These are phyloP conservation scores for Drosophila ironensis DNA, from an alignment of 1,140 invertebrate genomes.

Conservation along the genomic window DNA sequence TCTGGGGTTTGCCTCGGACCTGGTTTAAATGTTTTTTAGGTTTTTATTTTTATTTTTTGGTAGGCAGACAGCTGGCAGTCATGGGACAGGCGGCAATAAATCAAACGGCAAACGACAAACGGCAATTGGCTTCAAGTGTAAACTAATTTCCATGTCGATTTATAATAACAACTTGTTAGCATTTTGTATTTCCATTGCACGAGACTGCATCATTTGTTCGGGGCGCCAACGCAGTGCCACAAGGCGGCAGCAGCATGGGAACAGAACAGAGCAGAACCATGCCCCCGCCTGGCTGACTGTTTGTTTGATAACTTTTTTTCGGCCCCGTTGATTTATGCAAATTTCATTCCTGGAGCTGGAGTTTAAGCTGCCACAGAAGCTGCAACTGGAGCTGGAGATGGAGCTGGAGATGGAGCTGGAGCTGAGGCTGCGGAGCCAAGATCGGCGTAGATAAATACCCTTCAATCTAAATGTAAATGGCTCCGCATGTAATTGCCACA, in stretches of 20 bases:
- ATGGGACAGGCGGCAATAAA: slow-evolving; percentile 77
- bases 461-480: slow-evolving; percentile 81
- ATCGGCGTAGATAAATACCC: slow-evolving; percentile 72
- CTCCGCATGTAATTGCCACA: slow-evolving; percentile 81
- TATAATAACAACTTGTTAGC: slow-evolving; percentile 81
- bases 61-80: slow-evolving; percentile 78
- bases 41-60: slow-evolving; percentile 37
- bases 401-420: slow-evolving; percentile 1
- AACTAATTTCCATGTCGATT: slow-evolving; percentile 81
- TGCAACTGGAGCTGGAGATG: slow-evolving; percentile 21
- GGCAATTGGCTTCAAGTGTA: slow-evolving; percentile 78
- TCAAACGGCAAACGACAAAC: slow-evolving; percentile 75
- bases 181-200: slow-evolving; percentile 61
- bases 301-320: slow-evolving; percentile 30
- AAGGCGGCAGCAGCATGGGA: no score
- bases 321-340: slow-evolving; percentile 48
- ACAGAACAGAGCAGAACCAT: not conserved
- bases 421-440: slow-evolving; percentile 17
- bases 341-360: slow-evolving; percentile 35
- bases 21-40: not conserved
- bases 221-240: slow-evolving; percentile 41
- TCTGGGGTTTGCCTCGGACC: not conserved
- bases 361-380: no score
- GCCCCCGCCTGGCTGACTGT: not conserved
- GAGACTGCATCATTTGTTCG: slow-evolving; percentile 44